These are phyloP conservation scores for Enteromius viviparus DNA, from an alignment of 2,797 vertebrate genomes.

Conservation along the genomic window DNA sequence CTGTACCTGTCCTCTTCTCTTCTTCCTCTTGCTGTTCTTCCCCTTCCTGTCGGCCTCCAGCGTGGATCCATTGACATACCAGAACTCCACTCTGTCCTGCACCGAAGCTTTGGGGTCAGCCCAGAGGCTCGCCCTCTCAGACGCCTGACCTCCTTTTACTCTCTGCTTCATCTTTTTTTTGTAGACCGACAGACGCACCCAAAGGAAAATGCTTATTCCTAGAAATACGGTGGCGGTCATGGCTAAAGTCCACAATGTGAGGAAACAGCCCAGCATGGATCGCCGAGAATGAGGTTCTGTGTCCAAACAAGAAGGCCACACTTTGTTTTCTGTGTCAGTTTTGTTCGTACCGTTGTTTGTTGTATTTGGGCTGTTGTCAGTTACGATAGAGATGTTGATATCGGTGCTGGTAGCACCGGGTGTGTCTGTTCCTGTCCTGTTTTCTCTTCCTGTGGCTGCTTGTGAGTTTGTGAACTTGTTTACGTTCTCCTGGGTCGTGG, in stretches of 20 bases:
- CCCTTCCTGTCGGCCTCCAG: slow-evolving; percentile 44
- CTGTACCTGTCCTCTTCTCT: slow-evolving; percentile 4
- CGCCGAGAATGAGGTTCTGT: background rate
- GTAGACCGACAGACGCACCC: slow-evolving; percentile 57
- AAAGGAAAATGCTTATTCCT: slow-evolving; percentile 63
- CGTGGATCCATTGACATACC: slow-evolving; percentile 60
- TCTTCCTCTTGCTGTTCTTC: slow-evolving; percentile 2
- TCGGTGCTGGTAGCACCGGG: slow-evolving; percentile 5
- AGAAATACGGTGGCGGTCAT: slow-evolving; percentile 61
- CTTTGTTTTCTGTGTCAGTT: background rate
- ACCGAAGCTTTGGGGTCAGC: slow-evolving; percentile 39
- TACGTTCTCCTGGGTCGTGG: slow-evolving; percentile 6
- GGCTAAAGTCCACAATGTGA: slow-evolving; percentile 61
- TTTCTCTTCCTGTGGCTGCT: background rate
- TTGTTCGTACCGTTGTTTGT: slow-evolving; percentile 5
- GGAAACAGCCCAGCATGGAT: slow-evolving; percentile 56
- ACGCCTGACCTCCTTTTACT: background rate
- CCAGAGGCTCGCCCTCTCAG: slow-evolving; percentile 59
- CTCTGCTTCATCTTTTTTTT: slow-evolving; percentile 24
- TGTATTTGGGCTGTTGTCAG: background rate
- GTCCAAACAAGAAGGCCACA: slow-evolving; percentile 25
- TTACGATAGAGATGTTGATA: slow-evolving; percentile 19
- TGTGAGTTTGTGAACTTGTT: background rate
- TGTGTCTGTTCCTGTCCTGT: background rate
- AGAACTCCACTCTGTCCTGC: slow-evolving; percentile 67